Evolutionary conservation across 2,888 invertebrate genomes (phyloP).

Genomic region (Netelia inedita): DNA sequence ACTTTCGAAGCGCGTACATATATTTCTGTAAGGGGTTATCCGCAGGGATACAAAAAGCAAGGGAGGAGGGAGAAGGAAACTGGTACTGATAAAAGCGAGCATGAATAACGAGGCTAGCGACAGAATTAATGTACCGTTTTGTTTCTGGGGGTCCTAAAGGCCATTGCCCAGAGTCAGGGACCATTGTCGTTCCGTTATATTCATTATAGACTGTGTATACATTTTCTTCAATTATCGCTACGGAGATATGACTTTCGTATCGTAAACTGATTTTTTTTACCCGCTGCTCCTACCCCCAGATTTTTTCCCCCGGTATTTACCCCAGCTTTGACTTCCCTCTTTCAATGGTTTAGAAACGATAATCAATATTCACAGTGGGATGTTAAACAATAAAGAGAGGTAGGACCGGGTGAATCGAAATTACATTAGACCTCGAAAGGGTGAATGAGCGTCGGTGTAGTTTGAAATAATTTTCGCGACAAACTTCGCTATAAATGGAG

Average conservation of each 20-base stretch:
- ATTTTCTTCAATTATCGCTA: conserved; percentile 53
- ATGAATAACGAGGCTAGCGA: conserved; percentile 68
- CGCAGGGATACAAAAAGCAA: conserved; percentile 33
- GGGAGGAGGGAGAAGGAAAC: conserved; percentile 26
- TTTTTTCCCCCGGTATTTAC: no score
- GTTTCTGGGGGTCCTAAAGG: conserved; percentile 53
- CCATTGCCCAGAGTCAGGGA: not conserved
- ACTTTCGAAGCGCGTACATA: conserved; percentile 53
- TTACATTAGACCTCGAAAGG: not conserved
- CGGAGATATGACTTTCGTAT: conserved; percentile 17
- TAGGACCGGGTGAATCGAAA: not conserved
- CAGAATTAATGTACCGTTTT: conserved; percentile 69
- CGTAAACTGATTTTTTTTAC: conserved; percentile 18
- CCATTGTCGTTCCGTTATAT: conserved; percentile 40
- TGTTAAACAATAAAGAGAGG: conserved; percentile 31
- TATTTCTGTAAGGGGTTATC: conserved; percentile 60
- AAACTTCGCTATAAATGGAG: conserved; percentile 24
- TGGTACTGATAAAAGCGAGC: conserved; percentile 59
- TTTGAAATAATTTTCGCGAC: conserved; percentile 38
- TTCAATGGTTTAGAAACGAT: not conserved
- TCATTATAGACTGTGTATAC: conserved; percentile 2
- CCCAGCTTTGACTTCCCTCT: no score
- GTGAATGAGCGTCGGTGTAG: not conserved
- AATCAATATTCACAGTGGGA: not conserved
- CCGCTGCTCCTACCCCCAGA: not conserved